These are phyloP conservation scores for Picathartes gymnocephalus DNA, from an alignment of 2,113 vertebrate genomes.

Conservation along the genomic window DNA sequence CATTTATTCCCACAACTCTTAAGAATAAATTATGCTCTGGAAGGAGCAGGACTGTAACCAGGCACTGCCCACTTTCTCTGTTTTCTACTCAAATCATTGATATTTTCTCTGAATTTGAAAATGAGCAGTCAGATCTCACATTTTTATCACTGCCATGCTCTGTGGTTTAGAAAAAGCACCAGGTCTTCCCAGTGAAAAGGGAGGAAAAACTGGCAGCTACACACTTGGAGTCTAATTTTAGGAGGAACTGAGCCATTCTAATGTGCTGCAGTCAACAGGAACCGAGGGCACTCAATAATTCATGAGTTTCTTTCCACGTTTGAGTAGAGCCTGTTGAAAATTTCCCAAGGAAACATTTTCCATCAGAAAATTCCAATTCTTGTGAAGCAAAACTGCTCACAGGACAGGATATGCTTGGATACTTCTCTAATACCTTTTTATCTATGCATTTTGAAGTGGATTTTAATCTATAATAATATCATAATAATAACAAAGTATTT, in stretches of 20 bases:
- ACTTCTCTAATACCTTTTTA: not conserved
- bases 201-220: not conserved
- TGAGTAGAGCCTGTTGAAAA: conserved; percentile 16
- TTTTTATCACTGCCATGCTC: not conserved
- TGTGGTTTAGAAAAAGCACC: not conserved
- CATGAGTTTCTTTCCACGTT: conserved; percentile 3
- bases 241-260: conserved; percentile 21
- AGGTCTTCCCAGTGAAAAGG: not conserved
- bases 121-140: not conserved
- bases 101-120: not conserved
- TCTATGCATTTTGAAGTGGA: not conserved
- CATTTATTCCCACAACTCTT: not conserved
- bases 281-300: conserved; percentile 3
- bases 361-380: not conserved
- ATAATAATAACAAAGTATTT: not conserved
- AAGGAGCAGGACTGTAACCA: not conserved
- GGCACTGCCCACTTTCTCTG: not conserved
- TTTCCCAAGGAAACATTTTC: not conserved
- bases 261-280: conserved; percentile 40
- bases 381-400: not conserved
- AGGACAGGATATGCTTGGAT: not conserved
- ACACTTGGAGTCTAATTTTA: conserved; percentile 1
- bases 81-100: not conserved
- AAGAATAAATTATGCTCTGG: not conserved
- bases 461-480: not conserved